Evolutionary conservation across 1,140 invertebrate species (phyloP), one percentile per base, ranked within the genome.

Genomic region (Calosoma granatense): DNA sequence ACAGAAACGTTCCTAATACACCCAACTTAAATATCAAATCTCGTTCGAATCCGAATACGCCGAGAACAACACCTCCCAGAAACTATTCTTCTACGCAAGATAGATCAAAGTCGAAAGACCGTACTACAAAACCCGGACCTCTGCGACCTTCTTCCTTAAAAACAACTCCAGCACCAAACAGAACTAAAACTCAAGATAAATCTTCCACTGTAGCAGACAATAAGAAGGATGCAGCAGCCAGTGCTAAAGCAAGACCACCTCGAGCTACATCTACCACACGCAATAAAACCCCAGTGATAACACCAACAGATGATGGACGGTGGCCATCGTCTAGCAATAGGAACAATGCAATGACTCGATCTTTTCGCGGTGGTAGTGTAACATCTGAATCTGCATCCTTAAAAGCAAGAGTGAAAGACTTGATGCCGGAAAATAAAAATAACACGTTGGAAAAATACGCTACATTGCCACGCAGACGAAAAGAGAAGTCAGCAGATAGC

Each of bases 401-500:
- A 12, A 47, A 47, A 47, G 4, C 41, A 4, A 6, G 41, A 17
- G 55, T 56, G 0, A 39, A 67, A 2, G 51, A 53, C 2, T 15
- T 54, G 1, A 62, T 61, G 47, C 58, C 61, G 9, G 83, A 71
- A 63, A 79, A 63, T 60, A 82, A 74, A 63, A n/a, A n/a, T n/a
- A 63, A 53, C 23, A 67, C 60, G 67, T 39, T 81, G 0, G 84
- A 87, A 56, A 82, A 84, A 61, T 88, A 86, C 52, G 87, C 83
- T 1, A 90, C 88, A 0, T 67, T 90, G 9, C 87, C 87, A 0
- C 77, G 88, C n/a, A 76, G 86, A 43, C 76, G 77, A 53, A 76
- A 74, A 81, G 60, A 81, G 75, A 59, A 75, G 67, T 55, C 72
- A 59, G 36, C 74, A 69, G 61, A 77, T 70, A 65, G 64, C 55